Evolutionary conservation across 2,113 vertebrate genomes (phyloP), one percentile per base, ranked within the genome.

Genomic region (Asarcornis scutulata): DNA sequence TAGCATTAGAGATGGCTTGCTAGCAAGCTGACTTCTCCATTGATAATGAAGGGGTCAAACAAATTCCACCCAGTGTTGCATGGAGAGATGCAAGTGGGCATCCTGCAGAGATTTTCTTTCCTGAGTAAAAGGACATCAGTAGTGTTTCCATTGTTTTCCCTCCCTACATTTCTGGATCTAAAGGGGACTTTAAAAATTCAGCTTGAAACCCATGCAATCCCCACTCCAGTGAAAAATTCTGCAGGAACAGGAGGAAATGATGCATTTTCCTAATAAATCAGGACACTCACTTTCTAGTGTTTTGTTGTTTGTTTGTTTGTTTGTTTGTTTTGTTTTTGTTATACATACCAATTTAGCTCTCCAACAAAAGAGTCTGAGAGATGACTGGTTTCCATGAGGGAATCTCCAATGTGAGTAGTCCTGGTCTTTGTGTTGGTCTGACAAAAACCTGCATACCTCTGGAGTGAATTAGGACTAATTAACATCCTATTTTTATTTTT

Each of bases 21-120:
- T 78, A 52, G 16, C 66, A 82, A 62, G 36, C 9, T 86, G 69
- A 16, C 18, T 67, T 87, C 17, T 23, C 15, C 3, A 20, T 58
- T 50, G 29, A 21, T 82, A 56, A 23, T 0, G 3, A 77, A 64
- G 9, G 2, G 11, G 13, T 60, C 9, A 60, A 74, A 21, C 4
- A 66, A 46, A 81, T 80, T 52, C 29, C 4, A 4, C 1, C 0
- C 20, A 7, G 3, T 44, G 7, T 52, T 13, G 11, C 40, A 34
- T 1, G 5, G 31, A 58, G 26, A 71, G 4, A 12, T 32, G 40
- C 53, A 78, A 20, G 21, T 26, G 31, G 20, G 17, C 10, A 17
- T 3, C 7, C n/a, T 2, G 0, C 15, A 2, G 50, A 66, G 11
- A 18, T 40, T 74, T 77, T 7, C 59, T 81, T 15, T 6, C 2